Evolutionary conservation across 2,888 invertebrate genomes (phyloP), one percentile per base, ranked within the genome.

Genomic region (Dicyrtomina minuta): DNA sequence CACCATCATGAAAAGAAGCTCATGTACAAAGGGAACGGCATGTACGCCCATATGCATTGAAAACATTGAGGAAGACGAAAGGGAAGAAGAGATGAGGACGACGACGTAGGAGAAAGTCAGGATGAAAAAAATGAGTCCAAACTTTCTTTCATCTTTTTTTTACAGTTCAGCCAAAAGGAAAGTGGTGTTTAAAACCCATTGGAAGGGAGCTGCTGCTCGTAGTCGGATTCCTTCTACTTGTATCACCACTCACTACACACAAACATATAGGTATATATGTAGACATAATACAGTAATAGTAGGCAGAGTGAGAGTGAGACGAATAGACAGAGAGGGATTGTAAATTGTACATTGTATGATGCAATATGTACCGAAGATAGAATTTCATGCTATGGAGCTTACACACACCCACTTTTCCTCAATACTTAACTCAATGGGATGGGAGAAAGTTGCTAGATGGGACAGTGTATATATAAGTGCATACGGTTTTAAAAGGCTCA

Each of bases 121-220:
- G 33, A 33, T 33, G 33, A 33, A 33, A 51, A 58, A 58, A 17
- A 58, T n/a, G 39, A n/a, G 39, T 58, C 58, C 58, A 39, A 58
- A 58, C 39, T 58, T 58, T 58, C n/a, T 39, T 58, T 27, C 58
- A 58, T 39, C 24, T 58, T 58, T 39, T 55, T 55, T 58, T 39
- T 26, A 62, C 20, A 62, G 62, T 46, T 49, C 27, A 62, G 46
- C 33, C 51, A 51, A 62, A 44, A 65, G 43, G 39, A 49, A 64
- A 46, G 46, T 15, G 22, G 26, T 26, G 15, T 22, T 24, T 44
- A 27, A 61, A 61, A 49, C 15, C 15, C 8, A 26, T 12, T 26
- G 33, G 27, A 33, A 8, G 17, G 8, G 22, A 61, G 44, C 44
- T 15, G 15, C 58, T 22, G 41, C 20, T 60, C 39, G 58, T 41